Evolutionary conservation across 2,797 vertebrate species (phyloP).

Genomic region (Telmatherina bonti): DNA sequence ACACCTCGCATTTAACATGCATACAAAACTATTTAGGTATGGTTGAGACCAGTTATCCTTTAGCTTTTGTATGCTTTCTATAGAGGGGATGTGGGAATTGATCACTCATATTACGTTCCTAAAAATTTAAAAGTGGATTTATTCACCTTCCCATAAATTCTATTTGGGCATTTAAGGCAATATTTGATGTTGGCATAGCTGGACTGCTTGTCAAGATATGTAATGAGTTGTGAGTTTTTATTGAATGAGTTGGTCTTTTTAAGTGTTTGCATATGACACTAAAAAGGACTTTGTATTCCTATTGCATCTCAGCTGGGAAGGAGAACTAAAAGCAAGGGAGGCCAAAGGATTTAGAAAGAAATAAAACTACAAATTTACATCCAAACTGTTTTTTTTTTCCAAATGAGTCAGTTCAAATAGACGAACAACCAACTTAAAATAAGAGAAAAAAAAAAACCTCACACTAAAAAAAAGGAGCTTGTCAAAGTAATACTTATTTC

Average conservation of each 20-base stretch:
- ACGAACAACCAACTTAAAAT: conserved; percentile 21
- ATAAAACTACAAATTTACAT: conserved; percentile 15
- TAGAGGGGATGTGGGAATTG: conserved; percentile 58
- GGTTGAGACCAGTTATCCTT: conserved; percentile 60
- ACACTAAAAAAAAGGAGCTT: conserved; percentile 9
- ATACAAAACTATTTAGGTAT: conserved; percentile 53
- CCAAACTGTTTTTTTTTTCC: conserved; percentile 11
- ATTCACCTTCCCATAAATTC: conserved; percentile 51
- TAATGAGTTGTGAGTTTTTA: conserved; percentile 57
- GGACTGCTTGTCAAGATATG: conserved; percentile 52
- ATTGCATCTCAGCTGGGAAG: conserved; percentile 10
- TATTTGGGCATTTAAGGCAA: conserved; percentile 54
- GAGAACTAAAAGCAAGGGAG: conserved; percentile 8
- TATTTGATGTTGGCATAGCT: conserved; percentile 60
- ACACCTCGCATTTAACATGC: conserved; percentile 55
- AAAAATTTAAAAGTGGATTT: conserved; percentile 56
- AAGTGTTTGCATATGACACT: neutral
- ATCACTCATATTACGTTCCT: conserved; percentile 50
- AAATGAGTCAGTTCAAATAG: conserved; percentile 31
- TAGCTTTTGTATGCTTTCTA: conserved; percentile 60
- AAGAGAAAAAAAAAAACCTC: too few species aligned
- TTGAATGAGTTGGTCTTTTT: conserved; percentile 58
- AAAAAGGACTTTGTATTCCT: too few species aligned
- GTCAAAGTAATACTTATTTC: conserved; percentile 30
- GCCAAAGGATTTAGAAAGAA: conserved; percentile 27